Evolutionary conservation across 2,797 vertebrate genomes (phyloP), one percentile per base, ranked within the genome.

Genomic region (Gymnothorax javanicus): DNA sequence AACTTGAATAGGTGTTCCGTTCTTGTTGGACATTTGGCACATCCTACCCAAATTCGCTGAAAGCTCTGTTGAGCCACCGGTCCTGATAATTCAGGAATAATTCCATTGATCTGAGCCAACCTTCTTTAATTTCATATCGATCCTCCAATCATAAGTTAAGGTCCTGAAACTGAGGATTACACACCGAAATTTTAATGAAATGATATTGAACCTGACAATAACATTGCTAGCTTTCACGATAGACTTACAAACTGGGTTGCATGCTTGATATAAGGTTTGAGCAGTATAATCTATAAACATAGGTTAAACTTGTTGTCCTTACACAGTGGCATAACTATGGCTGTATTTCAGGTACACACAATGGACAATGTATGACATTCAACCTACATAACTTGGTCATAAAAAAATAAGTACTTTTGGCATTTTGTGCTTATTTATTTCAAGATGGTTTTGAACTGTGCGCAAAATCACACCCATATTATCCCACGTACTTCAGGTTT

Each of bases 91-190:
- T 43, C 33, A 43, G 33, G 54, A 7, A 50, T 0, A 6, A 23
- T 83, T 86, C 27, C 27, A 54, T 27, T 57, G 60, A 58, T 83
- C 25, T 71, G 86, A 82, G 86, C 86, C 86, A 86, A 60, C 54
- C 23, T n/a, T 33, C 3, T 60, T 83, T 43, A 50, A 17, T 15
- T 84, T 17, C 17, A 64, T 60, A 60, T 15, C 50, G 43, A 20
- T 23, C 15, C 13, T 79, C 12, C 33, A 84, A 84, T 62, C 57
- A 43, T 27, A 60, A 62, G 20, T 79, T 6, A 13, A 12, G 13
- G 13, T 75, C 2, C 33, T 43, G n/a, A 7, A 15, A 27, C 27
- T 75, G 15, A 43, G 20, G 59, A 60, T 60, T 60, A 17, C 12
- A 17, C 12, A 60, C 59, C 9, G 59, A 60, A 60, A 75, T 27